Base-by-base conservation (phyloP, 2,113 vertebrate species). In the Danionella cerebrum region DNA sequence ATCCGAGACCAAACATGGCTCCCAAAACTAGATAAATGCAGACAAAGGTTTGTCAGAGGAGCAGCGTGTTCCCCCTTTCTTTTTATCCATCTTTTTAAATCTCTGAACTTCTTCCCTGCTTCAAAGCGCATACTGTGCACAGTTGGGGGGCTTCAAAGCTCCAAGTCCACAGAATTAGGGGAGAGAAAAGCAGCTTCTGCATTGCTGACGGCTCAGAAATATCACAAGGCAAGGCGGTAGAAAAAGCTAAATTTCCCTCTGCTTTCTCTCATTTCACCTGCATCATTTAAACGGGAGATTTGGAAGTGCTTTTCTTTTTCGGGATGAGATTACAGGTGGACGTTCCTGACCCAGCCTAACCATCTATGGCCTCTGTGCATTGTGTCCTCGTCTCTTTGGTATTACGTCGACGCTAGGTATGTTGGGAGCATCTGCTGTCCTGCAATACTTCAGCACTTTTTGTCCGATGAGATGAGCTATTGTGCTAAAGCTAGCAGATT, bases 91-190 rank as follows among this genome's bases (percentile, higher is more conserved):
- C 71, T 76, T 73, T 84, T 76, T 80, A 79, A 83, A 82, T 82
- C 83, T 71, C 75, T 83, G 83, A 76, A 84, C 87, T 90, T 85
- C 84, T 84, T 72, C 53, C 71, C 74, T 51, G 78, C 85, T 88
- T 89, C 85, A 90, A 88, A 89, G 86, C 85, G 76, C 82, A 75
- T 80, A 81, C 85, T 78, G 85, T 82, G 84, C 88, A 86, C 88
- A 76, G 87, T 85, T 81, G 88, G 88, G 88, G 88, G 86, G 86
- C 87, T 87, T 89, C 87, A 90, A 89, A 88, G 86, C 87, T 80
- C 79, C 84, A 86, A 78, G 87, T 87, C 86, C 80, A 86, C 84
- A 88, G 88, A 87, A 88, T 86, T 87, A 86, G 83, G 84, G 64
- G 54, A 79, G 80, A 86, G 84, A 88, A 89, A 88, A 85, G 87